These are phyloP conservation scores for Anomalospiza imberbis DNA, from an alignment of 2,797 vertebrate species.

Conservation along the genomic window DNA sequence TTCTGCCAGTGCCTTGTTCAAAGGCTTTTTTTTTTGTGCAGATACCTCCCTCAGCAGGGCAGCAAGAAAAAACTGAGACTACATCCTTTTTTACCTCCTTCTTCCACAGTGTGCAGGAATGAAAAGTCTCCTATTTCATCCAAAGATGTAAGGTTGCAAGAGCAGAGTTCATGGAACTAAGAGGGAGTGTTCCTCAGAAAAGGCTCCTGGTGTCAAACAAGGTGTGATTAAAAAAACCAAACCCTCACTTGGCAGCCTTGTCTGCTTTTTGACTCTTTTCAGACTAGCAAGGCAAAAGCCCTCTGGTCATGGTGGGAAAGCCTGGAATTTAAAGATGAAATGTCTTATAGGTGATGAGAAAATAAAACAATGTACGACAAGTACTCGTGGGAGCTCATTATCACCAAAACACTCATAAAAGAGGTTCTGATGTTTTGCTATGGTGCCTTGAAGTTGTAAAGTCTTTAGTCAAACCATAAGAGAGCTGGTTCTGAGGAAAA, in stretches of 20 bases:
- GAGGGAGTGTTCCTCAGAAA: neutral
- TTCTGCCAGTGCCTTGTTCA: neutral
- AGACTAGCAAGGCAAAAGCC: neutral
- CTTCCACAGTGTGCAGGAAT: neutral
- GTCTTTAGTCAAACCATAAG: neutral
- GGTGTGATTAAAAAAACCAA: neutral
- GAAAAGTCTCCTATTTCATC: neutral
- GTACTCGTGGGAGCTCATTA: neutral
- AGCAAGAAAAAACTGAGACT: neutral
- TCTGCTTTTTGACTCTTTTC: neutral
- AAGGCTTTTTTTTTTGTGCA: neutral
- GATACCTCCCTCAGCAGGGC: neutral
- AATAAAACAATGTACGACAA: neutral
- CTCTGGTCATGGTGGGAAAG: neutral
- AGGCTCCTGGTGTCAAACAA: neutral
- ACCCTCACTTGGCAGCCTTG: fast-evolving
- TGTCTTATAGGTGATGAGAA: neutral
- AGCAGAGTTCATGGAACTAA: neutral
- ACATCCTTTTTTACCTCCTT: neutral
- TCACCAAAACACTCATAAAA: neutral
- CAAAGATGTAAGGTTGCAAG: neutral
- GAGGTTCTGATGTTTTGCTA: neutral
- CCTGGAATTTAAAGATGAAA: neutral
- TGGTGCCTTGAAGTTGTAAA: neutral
- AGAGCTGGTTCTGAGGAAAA: neutral